phyloP scores from a whole-genome alignment of 2,797 vertebrate genomes.

The Salarias fasciatus region DNA sequence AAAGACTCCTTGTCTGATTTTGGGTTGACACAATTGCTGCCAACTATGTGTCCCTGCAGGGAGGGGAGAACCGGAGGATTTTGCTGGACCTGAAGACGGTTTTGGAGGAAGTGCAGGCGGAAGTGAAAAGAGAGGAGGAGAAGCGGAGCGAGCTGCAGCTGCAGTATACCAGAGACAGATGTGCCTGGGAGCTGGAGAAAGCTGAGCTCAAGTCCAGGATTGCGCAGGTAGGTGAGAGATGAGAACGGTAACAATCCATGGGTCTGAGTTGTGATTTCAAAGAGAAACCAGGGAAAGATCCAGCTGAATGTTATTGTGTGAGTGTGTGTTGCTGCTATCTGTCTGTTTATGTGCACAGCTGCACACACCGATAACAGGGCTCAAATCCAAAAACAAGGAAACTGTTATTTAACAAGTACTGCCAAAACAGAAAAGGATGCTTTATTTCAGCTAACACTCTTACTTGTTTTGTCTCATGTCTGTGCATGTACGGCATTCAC shows the following conservation, averaged over 20 bases:
- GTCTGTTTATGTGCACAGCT: too few species aligned
- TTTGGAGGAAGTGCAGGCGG: slow-evolving; percentile 80
- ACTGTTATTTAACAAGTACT: too few species aligned
- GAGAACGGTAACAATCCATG: background rate
- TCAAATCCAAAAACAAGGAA: too few species aligned
- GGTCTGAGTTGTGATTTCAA: too few species aligned
- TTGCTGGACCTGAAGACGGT: slow-evolving; percentile 79
- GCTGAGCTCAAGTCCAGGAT: slow-evolving; percentile 80
- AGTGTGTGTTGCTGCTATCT: too few species aligned
- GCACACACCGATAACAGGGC: background rate
- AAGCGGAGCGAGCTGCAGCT: slow-evolving; percentile 78
- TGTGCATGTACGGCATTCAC: slow-evolving; percentile 20
- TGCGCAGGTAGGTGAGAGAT: slow-evolving; percentile 73
- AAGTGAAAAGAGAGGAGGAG: slow-evolving; percentile 82
- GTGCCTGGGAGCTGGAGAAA: slow-evolving; percentile 83
- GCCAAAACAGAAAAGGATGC: too few species aligned
- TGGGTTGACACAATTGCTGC: slow-evolving; percentile 15
- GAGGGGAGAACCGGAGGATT: slow-evolving; percentile 82
- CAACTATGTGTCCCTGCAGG: slow-evolving; percentile 56
- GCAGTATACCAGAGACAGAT: slow-evolving; percentile 80
- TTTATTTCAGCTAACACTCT: background rate
- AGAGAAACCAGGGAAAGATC: too few species aligned
- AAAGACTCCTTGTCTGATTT: slow-evolving; percentile 2
- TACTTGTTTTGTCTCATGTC: slow-evolving; percentile 2
- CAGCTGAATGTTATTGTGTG: too few species aligned